phyloP scores from a whole-genome alignment of 2,888 invertebrate genomes.

The Arrhopalites spinosus region DNA sequence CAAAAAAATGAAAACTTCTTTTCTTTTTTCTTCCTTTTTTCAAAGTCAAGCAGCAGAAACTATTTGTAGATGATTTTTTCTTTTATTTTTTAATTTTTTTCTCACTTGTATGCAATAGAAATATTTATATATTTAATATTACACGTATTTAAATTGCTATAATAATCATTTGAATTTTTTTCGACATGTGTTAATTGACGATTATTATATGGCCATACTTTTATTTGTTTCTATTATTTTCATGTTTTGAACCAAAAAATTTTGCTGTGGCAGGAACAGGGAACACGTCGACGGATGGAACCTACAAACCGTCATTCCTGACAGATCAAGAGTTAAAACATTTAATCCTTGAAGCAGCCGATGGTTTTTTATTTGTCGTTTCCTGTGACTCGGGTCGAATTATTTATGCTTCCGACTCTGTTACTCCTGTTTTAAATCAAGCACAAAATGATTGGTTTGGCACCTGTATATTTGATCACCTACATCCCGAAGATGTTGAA shows the following conservation, averaged over 20 bases:
- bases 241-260: not conserved
- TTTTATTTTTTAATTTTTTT: too few relatives aligned
- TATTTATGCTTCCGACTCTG: conserved; percentile 98
- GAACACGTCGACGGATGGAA: conserved; percentile 93
- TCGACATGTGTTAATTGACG: not conserved
- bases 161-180: not conserved
- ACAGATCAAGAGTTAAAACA: conserved; percentile 99
- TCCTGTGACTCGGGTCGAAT: conserved; percentile 96
- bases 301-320: conserved; percentile 97
- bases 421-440: conserved; percentile 95
- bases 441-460: conserved; percentile 97
- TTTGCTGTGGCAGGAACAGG: conserved; percentile 74
- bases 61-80: not conserved
- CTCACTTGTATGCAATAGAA: too few relatives aligned
- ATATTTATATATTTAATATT: too few relatives aligned
- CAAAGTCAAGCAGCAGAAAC: conserved; percentile 1
- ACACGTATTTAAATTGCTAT: not conserved
- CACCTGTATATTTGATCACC: conserved; percentile 90
- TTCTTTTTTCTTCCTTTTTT: not conserved
- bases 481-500: conserved; percentile 97
- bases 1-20: not conserved
- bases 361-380: conserved; percentile 95
- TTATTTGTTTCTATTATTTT: not conserved
- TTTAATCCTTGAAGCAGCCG: conserved; percentile 97
- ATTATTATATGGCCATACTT: not conserved